phyloP scores from a whole-genome alignment of 2,888 invertebrate species.

The Choreutis nemorana region DNA sequence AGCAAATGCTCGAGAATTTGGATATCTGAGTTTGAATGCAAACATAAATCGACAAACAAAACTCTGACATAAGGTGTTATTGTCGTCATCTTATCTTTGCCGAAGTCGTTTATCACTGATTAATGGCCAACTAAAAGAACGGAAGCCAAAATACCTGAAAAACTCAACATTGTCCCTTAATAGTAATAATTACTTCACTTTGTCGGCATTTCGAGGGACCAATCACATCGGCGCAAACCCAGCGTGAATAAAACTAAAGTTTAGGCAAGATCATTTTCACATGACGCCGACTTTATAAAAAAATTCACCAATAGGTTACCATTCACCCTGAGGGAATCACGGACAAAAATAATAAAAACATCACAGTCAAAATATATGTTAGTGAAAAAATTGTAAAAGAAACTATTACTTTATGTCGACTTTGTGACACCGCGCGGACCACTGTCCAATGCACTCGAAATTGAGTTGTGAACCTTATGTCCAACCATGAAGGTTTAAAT shows the following conservation, averaged over 20 bases:
- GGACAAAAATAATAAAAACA: conserved; percentile 66
- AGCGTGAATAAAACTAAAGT: conserved; percentile 28
- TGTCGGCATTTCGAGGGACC: conserved; percentile 51
- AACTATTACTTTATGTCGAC: conserved; percentile 52
- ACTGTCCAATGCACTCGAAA: conserved; percentile 12
- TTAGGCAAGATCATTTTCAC: conserved; percentile 39
- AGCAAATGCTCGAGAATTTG: no score
- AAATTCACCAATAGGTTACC: conserved; percentile 38
- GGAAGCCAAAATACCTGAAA: conserved; percentile 57
- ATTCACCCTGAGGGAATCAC: conserved; percentile 45
- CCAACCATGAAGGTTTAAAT: no score
- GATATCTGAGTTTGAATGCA: no score
- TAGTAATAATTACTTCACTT: conserved; percentile 53
- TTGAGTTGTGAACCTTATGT: no score
- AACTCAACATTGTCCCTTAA: conserved; percentile 48
- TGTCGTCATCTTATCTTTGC: conserved; percentile 15
- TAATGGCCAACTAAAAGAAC: conserved; percentile 41
- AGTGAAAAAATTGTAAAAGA: conserved; percentile 48
- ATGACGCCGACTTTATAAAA: conserved; percentile 39
- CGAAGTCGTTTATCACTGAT: conserved; percentile 36
- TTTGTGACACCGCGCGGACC: conserved; percentile 50
- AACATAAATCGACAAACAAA: no score
- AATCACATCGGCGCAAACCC: conserved; percentile 15
- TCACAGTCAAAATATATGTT: conserved; percentile 66
- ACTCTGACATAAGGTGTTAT: no score